A percentile compares a stretch with the other conserved stretches of the same genome.
Conservation (phyloP, 2,888 invertebrate species). For the Stratiomys singularior region DNA sequence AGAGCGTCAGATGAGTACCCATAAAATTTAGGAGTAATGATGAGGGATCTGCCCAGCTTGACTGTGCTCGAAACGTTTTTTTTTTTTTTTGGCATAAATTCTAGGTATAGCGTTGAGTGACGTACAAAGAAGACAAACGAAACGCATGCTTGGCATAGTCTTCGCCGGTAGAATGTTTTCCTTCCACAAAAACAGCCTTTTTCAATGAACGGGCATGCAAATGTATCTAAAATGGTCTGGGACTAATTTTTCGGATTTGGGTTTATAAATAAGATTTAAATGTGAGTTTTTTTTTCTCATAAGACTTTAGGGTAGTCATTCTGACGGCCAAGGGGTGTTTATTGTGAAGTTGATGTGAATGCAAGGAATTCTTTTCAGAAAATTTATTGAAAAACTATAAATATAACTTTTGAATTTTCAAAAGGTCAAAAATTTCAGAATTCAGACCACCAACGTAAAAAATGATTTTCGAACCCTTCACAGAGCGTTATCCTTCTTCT, state of each 20-base stretch:
- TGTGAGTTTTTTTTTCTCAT: slow-evolving; percentile 14
- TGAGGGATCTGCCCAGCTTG: slow-evolving; percentile 8
- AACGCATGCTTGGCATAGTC: slow-evolving; percentile 34
- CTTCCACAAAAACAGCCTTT: not conserved
- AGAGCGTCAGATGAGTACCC: slow-evolving; percentile 7
- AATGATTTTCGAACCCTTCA: no score
- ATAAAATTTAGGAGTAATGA: slow-evolving; percentile 31
- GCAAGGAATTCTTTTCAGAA: no score
- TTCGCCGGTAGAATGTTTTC: not conserved
- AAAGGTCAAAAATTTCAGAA: no score
- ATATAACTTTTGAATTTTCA: no score
- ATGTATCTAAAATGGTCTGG: not conserved
- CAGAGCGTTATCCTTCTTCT: no score
- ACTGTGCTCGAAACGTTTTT: not conserved
- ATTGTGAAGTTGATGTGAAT: no score
- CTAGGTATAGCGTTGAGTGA: slow-evolving; percentile 8
- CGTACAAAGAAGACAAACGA: not conserved
- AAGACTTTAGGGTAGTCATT: no score
- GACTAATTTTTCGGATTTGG: not conserved
- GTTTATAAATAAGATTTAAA: slow-evolving; percentile 35
- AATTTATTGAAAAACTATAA: no score
- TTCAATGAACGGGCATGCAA: not conserved
- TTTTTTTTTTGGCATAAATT: slow-evolving; percentile 20
- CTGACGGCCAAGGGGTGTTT: no score
- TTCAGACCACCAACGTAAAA: no score